Percentiles rank a stretch among this genome's conserved stretches.
Conservation (phyloP, 2,888 invertebrate species). For the Parelbella ahira region DNA sequence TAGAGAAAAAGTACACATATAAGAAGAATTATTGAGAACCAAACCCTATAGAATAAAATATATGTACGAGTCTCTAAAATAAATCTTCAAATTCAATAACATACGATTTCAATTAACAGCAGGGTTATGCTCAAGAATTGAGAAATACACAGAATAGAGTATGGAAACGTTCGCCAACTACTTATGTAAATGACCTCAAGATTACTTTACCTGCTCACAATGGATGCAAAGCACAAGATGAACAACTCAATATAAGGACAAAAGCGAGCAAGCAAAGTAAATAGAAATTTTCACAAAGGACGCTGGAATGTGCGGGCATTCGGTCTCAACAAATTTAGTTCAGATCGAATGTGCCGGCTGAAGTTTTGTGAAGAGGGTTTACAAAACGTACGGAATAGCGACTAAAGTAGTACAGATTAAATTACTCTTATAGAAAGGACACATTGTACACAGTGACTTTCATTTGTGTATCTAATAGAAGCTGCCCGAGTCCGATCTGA, state of each 20-base stretch:
- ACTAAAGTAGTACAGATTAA: conserved; percentile 62
- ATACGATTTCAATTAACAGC: too few species aligned
- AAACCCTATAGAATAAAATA: too few species aligned
- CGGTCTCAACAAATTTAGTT: conserved; percentile 70
- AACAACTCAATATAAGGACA: conserved; percentile 68
- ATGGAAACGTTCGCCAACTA: too few species aligned
- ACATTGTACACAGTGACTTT: not conserved
- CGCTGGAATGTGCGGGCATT: conserved; percentile 68
- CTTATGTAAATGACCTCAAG: conserved; percentile 15
- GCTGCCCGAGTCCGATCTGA: too few species aligned
- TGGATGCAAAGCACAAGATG: conserved; percentile 25
- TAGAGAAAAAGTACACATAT: too few species aligned
- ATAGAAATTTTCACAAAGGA: conserved; percentile 67
- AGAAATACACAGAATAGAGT: too few species aligned
- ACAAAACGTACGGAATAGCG: conserved; percentile 41
- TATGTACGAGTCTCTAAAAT: too few species aligned
- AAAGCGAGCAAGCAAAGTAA: conserved; percentile 65
- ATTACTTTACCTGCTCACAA: conserved; percentile 26
- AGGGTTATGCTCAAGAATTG: too few species aligned
- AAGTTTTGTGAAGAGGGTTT: conserved; percentile 71
- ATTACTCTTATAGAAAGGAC: conserved; percentile 50
- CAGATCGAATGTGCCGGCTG: conserved; percentile 68
- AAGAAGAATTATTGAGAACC: too few species aligned
- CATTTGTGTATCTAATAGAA: too few species aligned
- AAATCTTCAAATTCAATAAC: too few species aligned